These are phyloP conservation scores for Apamea crenata DNA, from an alignment of 2,888 invertebrate species.

Conservation along the genomic window DNA sequence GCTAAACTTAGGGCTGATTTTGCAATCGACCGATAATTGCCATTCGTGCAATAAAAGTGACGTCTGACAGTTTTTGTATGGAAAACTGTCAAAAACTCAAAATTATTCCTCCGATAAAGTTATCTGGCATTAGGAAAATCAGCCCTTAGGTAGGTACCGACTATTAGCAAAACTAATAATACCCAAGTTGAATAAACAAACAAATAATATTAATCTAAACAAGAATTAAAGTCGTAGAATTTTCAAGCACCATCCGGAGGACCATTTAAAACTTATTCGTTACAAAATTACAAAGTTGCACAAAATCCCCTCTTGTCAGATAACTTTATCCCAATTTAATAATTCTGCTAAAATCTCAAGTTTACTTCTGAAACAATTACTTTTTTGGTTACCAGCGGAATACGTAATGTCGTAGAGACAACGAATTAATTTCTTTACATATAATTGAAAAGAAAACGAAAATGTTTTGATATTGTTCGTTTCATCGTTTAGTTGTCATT, in stretches of 20 bases:
- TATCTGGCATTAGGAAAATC: too few species aligned
- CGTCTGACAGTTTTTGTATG: too few species aligned
- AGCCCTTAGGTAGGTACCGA: not conserved
- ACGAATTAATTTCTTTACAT: conserved; percentile 12
- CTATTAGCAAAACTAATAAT: not conserved
- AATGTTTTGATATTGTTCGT: not conserved
- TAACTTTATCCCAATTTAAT: conserved; percentile 42
- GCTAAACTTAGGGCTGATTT: not conserved
- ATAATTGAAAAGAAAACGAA: conserved; percentile 17
- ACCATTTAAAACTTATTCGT: conserved; percentile 36
- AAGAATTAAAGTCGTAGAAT: conserved; percentile 1
- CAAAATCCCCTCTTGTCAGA: conserved; percentile 20
- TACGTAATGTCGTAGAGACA: conserved; percentile 3
- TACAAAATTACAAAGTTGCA: conserved; percentile 37
- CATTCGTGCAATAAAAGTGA: too few species aligned
- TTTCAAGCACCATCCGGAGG: conserved; percentile 19
- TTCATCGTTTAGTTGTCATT: not conserved
- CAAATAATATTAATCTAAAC: not conserved
- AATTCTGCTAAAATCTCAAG: conserved; percentile 42
- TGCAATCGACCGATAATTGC: too few species aligned
- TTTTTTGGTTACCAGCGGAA: conserved; percentile 24
- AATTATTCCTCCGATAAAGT: too few species aligned
- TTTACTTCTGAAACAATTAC: conserved; percentile 33
- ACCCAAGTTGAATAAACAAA: not conserved
- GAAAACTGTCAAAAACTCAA: too few species aligned